Base-by-base conservation (phyloP, 92 coral and sea anemone genomes). In the Heliopora coerulea region DNA sequence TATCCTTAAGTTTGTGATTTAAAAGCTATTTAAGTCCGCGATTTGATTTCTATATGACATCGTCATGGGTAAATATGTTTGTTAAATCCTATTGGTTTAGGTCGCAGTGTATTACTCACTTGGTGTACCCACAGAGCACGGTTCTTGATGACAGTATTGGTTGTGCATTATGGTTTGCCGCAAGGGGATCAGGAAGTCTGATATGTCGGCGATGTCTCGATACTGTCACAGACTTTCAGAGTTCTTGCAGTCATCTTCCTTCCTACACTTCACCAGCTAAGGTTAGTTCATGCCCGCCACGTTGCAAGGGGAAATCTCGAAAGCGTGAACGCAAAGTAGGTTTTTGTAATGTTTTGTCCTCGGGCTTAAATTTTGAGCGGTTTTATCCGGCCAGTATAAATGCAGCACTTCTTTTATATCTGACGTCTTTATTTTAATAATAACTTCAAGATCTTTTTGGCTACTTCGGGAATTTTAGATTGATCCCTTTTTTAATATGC, bases 161-260 rank as follows among this genome's bases (percentile, higher is more conserved):
- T 20, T 89, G 96, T 84, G 99, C 99, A 3, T 75, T 95, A 63
- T 95, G 99, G 99, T 95, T 95, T 90, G 99, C 99, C 23, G 99
- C 99, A 82, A 85, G 96, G 72, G 99, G 96, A 76, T 59, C 75
- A 59, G 99, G 99, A 23, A 62, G 23, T 34, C 65, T 93, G 12
- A 82, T 75, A 27, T 76, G 91, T 73, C 86, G 76, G 40, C 49
- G 54, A 17, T 78, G 87, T 34, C 30, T 79, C 41, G 81, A 75
- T 62, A 63, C 23, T 10, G 24, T 24, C 14, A 68, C 21, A 37
- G 68, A 62, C 20, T 60, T 27, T 17, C 21, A 15, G 1, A 52
- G 35, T 13, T 61, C 34, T 24, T 85, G 86, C 57, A 49, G 23
- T 17, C 85, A 85, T 78, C 78, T 80, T 57, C 17, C 66, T 0